Percentiles rank a stretch among this genome's conserved stretches.
phyloP scores from a whole-genome alignment of 2,797 vertebrate species.

The Lacerta agilis region DNA sequence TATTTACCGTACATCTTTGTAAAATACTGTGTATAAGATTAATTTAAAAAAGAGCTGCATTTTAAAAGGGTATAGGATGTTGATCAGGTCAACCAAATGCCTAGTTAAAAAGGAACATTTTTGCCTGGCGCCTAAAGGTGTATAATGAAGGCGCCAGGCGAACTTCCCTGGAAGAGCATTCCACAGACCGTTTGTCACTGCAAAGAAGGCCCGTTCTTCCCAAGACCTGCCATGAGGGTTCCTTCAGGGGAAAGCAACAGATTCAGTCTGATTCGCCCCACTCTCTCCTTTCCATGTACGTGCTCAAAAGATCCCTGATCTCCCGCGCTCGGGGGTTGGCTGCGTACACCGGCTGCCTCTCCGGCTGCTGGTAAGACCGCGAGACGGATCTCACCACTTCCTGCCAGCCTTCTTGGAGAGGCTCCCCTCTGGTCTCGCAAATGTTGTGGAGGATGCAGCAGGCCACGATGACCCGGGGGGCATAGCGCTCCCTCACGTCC shows the following conservation, averaged over 20 bases:
- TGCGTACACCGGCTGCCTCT: background rate
- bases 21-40: too few species aligned
- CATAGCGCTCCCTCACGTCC: slow-evolving; percentile 21
- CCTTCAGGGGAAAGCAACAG: background rate
- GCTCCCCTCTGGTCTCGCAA: slow-evolving; percentile 30
- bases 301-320: slow-evolving; percentile 32
- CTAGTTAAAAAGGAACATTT: too few species aligned
- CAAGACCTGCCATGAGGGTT: background rate
- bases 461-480: slow-evolving; percentile 37
- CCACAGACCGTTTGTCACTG: too few species aligned
- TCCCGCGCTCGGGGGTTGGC: background rate
- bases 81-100: too few species aligned
- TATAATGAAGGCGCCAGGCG: too few species aligned
- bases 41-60: too few species aligned
- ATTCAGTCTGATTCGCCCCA: background rate
- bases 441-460: slow-evolving; percentile 43
- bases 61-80: too few species aligned
- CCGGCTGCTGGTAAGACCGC: slow-evolving; percentile 35
- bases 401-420: slow-evolving; percentile 36
- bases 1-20: too few species aligned
- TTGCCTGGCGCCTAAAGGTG: too few species aligned
- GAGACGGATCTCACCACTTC: slow-evolving; percentile 30
- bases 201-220: background rate
- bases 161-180: too few species aligned
- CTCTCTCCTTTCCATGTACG: slow-evolving; percentile 11